A percentile compares a stretch with the other conserved stretches of the same genome.
Evolutionary conservation across 2,888 invertebrate species (phyloP).

Genomic region (Yponomeuta malinellus): DNA sequence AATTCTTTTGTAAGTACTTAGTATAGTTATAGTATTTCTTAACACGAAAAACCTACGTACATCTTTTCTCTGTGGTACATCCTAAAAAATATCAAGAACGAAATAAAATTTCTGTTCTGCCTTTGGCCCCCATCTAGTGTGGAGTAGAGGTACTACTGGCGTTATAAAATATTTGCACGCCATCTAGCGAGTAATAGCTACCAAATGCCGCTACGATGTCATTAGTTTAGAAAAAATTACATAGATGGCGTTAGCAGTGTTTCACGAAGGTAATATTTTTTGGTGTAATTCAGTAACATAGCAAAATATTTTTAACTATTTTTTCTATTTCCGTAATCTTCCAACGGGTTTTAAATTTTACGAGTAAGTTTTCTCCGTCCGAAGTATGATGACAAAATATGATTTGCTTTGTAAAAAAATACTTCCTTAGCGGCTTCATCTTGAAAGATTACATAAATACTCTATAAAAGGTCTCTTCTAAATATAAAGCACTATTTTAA

Average conservation of each 20-base stretch:
- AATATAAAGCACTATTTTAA: constrained; percentile 34
- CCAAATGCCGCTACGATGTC: not conserved
- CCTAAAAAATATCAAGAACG: no score
- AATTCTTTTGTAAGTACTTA: no score
- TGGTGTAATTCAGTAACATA: no score
- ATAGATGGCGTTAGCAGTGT: constrained; percentile 3
- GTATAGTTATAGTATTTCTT: no score
- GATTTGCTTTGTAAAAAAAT: not conserved
- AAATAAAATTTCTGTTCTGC: no score
- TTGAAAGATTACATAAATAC: not conserved
- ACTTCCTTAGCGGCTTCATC: not conserved
- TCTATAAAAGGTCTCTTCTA: not conserved
- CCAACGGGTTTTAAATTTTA: no score
- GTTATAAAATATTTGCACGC: not conserved
- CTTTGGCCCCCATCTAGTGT: not conserved
- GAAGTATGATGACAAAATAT: not conserved
- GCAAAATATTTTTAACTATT: not conserved
- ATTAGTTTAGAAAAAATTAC: not conserved
- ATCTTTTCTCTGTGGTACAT: no score
- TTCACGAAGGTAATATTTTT: not conserved
- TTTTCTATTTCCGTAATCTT: no score
- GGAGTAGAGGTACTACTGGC: not conserved
- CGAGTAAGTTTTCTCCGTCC: not conserved
- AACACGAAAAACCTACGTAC: no score
- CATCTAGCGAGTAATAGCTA: not conserved